A percentile compares a stretch with the other conserved stretches of the same genome.
Evolutionary conservation across 2,888 invertebrate species (phyloP).

Genomic region (Drosophila gaucha): DNA sequence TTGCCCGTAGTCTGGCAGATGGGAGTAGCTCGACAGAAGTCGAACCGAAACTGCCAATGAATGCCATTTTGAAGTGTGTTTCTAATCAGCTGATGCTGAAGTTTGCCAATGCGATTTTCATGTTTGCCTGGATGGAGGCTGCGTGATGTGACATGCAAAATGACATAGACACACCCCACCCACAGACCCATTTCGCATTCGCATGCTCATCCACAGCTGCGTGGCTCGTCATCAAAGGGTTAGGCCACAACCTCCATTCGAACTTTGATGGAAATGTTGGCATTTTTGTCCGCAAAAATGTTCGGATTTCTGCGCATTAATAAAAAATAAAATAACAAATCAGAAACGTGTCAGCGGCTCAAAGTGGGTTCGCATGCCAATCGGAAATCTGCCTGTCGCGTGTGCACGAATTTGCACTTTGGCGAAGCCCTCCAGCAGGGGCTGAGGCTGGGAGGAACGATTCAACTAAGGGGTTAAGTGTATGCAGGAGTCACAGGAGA

Average conservation of each 20-base stretch:
- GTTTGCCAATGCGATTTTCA: constrained; percentile 39
- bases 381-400: constrained; percentile 56
- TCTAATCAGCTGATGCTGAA: constrained; percentile 14
- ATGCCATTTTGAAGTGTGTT: constrained; percentile 1
- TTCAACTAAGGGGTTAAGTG: constrained; percentile 36
- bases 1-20: constrained; percentile 24
- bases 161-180: constrained; percentile 20
- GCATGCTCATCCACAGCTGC: constrained; percentile 1
- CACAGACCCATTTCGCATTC: background rate
- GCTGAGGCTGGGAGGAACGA: background rate
- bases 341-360: constrained; percentile 59
- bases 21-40: background rate
- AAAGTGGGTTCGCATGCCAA: constrained; percentile 46
- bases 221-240: constrained; percentile 56
- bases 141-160: constrained; percentile 59
- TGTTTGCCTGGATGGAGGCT: constrained; percentile 13
- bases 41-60: constrained; percentile 14
- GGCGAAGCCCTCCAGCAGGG: constrained; percentile 8
- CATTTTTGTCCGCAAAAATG: constrained; percentile 64
- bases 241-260: constrained; percentile 22
- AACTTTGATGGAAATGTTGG: constrained; percentile 73
- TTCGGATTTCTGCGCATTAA: constrained; percentile 61
- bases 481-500: constrained; percentile 55
- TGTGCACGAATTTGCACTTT: constrained; percentile 66
- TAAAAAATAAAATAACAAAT: constrained; percentile 59